Conservation (phyloP, 2,888 invertebrate genomes). For the Meteorus cinctellus region DNA sequence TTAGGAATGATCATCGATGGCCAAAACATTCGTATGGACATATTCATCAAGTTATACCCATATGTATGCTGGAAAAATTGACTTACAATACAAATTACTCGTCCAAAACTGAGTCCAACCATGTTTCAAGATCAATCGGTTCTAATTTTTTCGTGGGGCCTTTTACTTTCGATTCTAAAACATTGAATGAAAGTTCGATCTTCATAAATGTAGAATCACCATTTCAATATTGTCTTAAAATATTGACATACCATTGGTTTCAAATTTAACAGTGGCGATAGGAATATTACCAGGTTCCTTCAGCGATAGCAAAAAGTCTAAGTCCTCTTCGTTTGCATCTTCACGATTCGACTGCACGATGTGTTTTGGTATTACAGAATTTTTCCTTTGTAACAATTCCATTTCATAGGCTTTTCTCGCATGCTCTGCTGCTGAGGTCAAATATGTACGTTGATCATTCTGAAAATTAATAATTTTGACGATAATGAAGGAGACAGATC, state of each 20-base stretch:
- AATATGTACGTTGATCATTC: conserved; percentile 61
- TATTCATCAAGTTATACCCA: conserved; percentile 1
- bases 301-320: conserved; percentile 65
- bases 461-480: conserved; percentile 44
- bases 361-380: conserved; percentile 38
- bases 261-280: conserved; percentile 30
- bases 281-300: conserved; percentile 53
- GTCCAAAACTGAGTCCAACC: conserved; percentile 67
- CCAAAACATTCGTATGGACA: conserved; percentile 1
- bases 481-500: background rate
- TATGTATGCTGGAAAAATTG: background rate
- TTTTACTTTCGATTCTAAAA: conserved; percentile 51
- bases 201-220: background rate
- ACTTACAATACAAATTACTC: conserved; percentile 48
- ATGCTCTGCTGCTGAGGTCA: conserved; percentile 54
- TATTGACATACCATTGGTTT: conserved; percentile 39
- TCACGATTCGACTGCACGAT: conserved; percentile 28
- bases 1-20: conserved; percentile 24
- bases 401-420: conserved; percentile 47
- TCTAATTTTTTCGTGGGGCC: conserved; percentile 53
- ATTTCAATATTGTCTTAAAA: conserved; percentile 20
- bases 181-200: background rate
- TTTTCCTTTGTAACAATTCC: conserved; percentile 29
- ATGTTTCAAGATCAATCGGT: conserved; percentile 66
- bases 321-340: conserved; percentile 58